Evolutionary conservation across 1,140 invertebrate species (phyloP), one percentile per base, ranked within the genome.

Genomic region (Pissodes strobi): DNA sequence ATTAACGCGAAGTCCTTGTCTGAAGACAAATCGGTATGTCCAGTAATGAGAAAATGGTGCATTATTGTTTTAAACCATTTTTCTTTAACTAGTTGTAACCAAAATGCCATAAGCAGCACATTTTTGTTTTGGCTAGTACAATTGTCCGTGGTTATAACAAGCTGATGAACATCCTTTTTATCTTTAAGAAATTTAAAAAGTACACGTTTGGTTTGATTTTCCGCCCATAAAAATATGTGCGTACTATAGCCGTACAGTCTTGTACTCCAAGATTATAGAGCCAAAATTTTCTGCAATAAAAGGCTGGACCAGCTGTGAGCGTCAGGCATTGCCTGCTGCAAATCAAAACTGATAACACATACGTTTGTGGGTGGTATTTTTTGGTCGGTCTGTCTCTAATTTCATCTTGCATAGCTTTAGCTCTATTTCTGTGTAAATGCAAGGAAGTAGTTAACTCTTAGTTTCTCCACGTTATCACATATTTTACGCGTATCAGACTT

Each of bases 101-200:
- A n/a, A n/a, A n/a, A n/a, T n/a, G n/a, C n/a, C n/a, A n/a, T 15
- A 41, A 41, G 9, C 4, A 15, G 13, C 49, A 48, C 49, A 52
- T 68, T 68, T 57, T 65, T 66, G 34, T 69, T 69, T 46, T 69
- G 64, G 5, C 67, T 57, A 25, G 27, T 13, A 43, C 67, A 69
- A 25, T 62, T 69, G 21, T 69, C 51, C 34, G 60, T 64, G 46
- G 63, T 63, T 13, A 67, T 49, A 45, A 56, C 43, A 13, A 67
- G 22, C 2, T 67, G 43, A 22, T 58, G 12, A 13, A 21, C 37
- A 13, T 62, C 23, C 18, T 4, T 38, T 53, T 52, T 61, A 21
- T 3, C 37, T 4, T 25, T 34, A 13, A 61, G 30, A 61, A 38
- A 61, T 53, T 57, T 57, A 10, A 30, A 45, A 10, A 64, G 23